Evolutionary conservation across 2,888 invertebrate species (phyloP).

Genomic region (Choreutis nemorana): DNA sequence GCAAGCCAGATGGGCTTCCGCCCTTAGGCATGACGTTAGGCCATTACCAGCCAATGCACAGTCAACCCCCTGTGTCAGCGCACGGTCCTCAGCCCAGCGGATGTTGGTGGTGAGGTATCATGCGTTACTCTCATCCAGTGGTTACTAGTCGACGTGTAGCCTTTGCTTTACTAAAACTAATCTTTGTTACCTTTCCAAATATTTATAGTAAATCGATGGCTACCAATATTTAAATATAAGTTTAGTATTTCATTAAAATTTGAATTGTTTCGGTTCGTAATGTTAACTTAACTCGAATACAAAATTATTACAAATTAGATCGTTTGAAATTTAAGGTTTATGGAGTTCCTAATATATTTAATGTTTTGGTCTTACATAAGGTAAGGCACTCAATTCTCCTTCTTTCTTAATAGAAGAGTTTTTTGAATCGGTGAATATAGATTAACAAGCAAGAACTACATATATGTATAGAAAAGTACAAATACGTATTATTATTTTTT

Average conservation of each 20-base stretch:
- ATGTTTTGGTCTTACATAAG: too few relatives aligned
- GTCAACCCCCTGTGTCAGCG: conserved; percentile 40
- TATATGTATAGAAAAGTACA: too few relatives aligned
- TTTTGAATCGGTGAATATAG: too few relatives aligned
- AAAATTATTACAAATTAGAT: conserved; percentile 14
- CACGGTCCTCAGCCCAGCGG: conserved; percentile 44
- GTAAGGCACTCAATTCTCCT: too few relatives aligned
- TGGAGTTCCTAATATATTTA: conserved; percentile 62
- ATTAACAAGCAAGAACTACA: too few relatives aligned
- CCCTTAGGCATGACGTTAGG: conserved; percentile 56
- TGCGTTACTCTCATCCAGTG: conserved; percentile 20
- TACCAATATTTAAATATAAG: conserved; percentile 8
- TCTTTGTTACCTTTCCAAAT: conserved; percentile 3
- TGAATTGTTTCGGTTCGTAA: conserved; percentile 20
- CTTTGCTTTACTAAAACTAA: conserved; percentile 15
- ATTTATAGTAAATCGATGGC: conserved; percentile 9
- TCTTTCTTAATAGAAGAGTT: too few relatives aligned
- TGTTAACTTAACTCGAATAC: conserved; percentile 59
- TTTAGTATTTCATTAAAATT: conserved; percentile 5
- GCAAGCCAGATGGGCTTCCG: conserved; percentile 62
- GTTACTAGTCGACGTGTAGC: conserved; percentile 40
- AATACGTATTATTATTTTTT: too few relatives aligned
- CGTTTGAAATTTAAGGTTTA: conserved; percentile 33
- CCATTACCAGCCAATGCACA: conserved; percentile 55
- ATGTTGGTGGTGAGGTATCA: conserved; percentile 64